Evolutionary conservation across 37 sponge, comb jelly and placozoan genomes (phyloP).

Genomic region (Corticium candelabrum): DNA sequence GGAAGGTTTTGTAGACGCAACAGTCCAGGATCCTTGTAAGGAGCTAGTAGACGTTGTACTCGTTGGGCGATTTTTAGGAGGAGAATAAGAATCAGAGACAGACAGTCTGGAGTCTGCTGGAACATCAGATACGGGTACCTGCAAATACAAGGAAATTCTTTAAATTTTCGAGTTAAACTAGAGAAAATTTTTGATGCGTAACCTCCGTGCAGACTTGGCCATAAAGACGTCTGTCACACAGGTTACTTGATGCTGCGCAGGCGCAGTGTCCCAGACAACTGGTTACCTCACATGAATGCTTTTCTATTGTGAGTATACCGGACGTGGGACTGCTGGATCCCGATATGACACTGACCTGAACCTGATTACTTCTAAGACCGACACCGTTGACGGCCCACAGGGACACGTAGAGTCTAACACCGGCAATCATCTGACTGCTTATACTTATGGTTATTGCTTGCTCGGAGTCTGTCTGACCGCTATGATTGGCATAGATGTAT

Average conservation of each 20-base stretch:
- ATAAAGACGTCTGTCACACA: neutral
- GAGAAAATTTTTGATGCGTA: too few species aligned
- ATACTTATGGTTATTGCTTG: neutral
- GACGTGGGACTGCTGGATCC: neutral
- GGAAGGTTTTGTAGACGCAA: neutral
- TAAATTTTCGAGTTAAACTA: too few species aligned
- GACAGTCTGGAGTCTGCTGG: neutral
- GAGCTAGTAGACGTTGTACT: neutral
- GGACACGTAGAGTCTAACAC: neutral
- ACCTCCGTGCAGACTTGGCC: neutral
- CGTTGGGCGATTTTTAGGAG: neutral
- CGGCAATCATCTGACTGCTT: neutral
- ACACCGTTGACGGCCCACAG: neutral
- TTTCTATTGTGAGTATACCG: neutral
- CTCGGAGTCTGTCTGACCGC: neutral
- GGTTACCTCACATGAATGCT: neutral
- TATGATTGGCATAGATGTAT: neutral
- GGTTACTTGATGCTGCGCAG: neutral
- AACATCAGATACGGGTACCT: neutral
- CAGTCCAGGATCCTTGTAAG: neutral
- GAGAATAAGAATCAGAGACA: neutral
- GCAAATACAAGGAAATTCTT: neutral
- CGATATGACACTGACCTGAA: neutral
- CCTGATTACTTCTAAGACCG: neutral
- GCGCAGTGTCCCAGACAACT: neutral